Percentiles rank a stretch among this genome's conserved stretches.
These are phyloP conservation scores for Cygnus olor DNA, from an alignment of 2,797 vertebrate genomes.

Conservation along the genomic window DNA sequence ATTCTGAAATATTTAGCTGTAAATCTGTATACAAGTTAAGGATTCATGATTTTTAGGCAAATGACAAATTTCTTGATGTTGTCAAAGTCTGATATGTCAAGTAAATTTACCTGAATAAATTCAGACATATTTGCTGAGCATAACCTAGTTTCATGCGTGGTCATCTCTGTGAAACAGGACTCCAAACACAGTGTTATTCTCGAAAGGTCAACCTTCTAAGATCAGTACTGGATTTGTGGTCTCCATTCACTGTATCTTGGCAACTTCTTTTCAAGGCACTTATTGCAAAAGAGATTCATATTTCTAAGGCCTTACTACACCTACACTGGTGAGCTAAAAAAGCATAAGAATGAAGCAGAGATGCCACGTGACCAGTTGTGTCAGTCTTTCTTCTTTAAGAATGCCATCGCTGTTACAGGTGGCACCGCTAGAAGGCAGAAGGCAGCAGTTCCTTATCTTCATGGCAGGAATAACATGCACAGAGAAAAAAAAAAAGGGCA, in stretches of 20 bases:
- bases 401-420: not conserved
- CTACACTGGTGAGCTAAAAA: not conserved
- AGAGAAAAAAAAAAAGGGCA: no score
- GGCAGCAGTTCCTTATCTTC: not conserved
- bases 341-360: not conserved
- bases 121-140: not conserved
- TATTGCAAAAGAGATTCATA: not conserved
- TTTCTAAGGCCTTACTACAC: not conserved
- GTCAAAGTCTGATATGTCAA: not conserved
- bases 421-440: not conserved
- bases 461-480: not conserved
- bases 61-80: not conserved
- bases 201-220: not conserved
- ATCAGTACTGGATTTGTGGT: not conserved
- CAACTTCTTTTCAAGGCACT: not conserved
- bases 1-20: not conserved
- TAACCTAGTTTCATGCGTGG: not conserved
- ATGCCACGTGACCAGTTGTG: not conserved
- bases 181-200: not conserved
- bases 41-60: not conserved
- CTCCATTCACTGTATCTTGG: no score
- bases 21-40: not conserved
- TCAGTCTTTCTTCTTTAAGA: not conserved
- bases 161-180: not conserved
- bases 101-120: not conserved